Percentiles rank a stretch among this genome's conserved stretches.
phyloP scores from a whole-genome alignment of 2,797 vertebrate species.

The Premnoplex brunnescens region DNA sequence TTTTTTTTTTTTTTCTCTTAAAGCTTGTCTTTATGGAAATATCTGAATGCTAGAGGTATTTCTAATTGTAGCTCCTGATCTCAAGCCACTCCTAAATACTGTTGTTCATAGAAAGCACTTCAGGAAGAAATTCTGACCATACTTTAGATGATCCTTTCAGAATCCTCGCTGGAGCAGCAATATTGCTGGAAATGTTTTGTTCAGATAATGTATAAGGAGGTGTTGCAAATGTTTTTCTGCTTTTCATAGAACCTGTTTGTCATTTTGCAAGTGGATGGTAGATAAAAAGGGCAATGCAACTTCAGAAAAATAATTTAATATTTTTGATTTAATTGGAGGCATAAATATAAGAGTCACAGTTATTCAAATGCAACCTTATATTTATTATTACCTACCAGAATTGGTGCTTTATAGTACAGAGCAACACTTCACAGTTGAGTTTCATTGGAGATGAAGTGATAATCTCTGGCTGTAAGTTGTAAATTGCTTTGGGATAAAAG shows the following conservation, averaged over 20 bases:
- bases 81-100: neutral
- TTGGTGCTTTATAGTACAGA: constrained; percentile 21
- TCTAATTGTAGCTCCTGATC: neutral
- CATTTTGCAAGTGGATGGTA: neutral
- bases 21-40: neutral
- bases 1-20: neutral
- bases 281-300: neutral
- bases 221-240: neutral
- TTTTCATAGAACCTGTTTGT: neutral
- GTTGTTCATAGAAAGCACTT: neutral
- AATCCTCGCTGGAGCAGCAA: neutral
- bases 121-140: neutral
- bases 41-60: neutral
- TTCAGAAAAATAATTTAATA: neutral
- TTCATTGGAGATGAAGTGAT: constrained; percentile 54
- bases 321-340: constrained; percentile 20
- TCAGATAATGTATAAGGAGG: neutral
- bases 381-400: constrained; percentile 47
- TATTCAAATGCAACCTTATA: constrained; percentile 1
- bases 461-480: constrained; percentile 54
- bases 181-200: neutral
- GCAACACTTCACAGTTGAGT: constrained; percentile 16
- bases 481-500: constrained; percentile 66
- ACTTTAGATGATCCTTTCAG: neutral
- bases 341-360: neutral